These are phyloP conservation scores for Epirrita christyi DNA, from an alignment of 2,888 invertebrate species.

Conservation along the genomic window DNA sequence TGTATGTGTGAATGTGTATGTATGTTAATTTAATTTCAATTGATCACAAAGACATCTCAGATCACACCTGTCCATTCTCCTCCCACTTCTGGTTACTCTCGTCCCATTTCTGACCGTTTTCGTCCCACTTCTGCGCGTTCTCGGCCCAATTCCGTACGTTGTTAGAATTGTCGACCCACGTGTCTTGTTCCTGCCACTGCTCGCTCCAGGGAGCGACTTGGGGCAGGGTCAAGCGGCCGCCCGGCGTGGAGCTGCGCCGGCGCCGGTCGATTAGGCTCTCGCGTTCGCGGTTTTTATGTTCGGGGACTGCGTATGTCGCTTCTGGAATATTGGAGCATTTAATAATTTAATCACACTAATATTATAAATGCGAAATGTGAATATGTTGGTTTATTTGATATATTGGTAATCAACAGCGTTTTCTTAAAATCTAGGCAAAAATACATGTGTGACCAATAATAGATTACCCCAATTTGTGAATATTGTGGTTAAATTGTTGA, in stretches of 20 bases:
- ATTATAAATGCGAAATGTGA: too few relatives aligned
- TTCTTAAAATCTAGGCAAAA: too few relatives aligned
- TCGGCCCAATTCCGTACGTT: conserved; percentile 72
- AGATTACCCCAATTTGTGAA: too few relatives aligned
- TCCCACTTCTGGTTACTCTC: conserved; percentile 59
- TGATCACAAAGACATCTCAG: too few relatives aligned
- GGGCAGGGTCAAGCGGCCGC: conserved; percentile 67
- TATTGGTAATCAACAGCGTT: too few relatives aligned
- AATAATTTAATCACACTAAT: too few relatives aligned
- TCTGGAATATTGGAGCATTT: conserved; percentile 45
- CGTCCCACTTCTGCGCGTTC: conserved; percentile 64
- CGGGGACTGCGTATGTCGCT: conserved; percentile 78
- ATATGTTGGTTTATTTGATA: too few relatives aligned
- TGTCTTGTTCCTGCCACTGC: conserved; percentile 58
- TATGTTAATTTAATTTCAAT: too few relatives aligned
- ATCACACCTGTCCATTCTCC: conserved; percentile 52
- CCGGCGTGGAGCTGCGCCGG: conserved; percentile 72
- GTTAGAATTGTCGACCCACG: conserved; percentile 71
- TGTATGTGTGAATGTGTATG: too few relatives aligned
- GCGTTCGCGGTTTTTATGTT: conserved; percentile 67
- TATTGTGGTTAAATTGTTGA: too few relatives aligned
- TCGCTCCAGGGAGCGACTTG: conserved; percentile 55
- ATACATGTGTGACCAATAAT: too few relatives aligned
- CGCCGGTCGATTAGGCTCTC: conserved; percentile 72
- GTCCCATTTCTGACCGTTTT: conserved; percentile 54